Conservation (phyloP, 1,140 invertebrate species). For the Paraescarpia echinospica region DNA sequence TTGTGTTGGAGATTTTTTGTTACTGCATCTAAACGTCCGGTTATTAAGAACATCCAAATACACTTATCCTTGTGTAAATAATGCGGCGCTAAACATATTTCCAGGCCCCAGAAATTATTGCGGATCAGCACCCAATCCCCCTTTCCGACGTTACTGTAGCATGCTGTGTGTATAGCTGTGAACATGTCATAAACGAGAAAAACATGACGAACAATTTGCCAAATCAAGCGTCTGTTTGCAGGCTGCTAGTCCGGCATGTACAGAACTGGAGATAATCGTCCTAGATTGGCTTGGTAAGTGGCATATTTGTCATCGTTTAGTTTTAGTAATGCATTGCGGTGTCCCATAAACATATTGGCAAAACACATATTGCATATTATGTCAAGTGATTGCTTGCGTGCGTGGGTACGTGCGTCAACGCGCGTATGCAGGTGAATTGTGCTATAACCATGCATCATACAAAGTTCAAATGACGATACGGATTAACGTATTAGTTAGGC, state of each 20-base stretch:
- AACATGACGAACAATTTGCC: neutral
- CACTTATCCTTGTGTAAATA: too few relatives aligned
- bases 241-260: conserved; percentile 95
- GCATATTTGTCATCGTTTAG: neutral
- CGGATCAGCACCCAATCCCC: too few relatives aligned
- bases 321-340: neutral
- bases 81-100: too few relatives aligned
- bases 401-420: neutral
- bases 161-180: neutral
- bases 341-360: neutral
- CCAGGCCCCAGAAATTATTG: too few relatives aligned
- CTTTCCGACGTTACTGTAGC: too few relatives aligned
- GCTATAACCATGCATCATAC: too few relatives aligned
- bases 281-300: conserved; percentile 89
- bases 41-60: too few relatives aligned
- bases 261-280: conserved; percentile 95
- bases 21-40: too few relatives aligned
- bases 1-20: too few relatives aligned
- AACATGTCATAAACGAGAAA: neutral
- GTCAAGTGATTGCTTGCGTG: neutral
- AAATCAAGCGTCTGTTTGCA: conserved; percentile 47
- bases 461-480: too few relatives aligned
- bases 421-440: too few relatives aligned
- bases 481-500: neutral
- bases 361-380: neutral